These are phyloP conservation scores for Gryon sp. DNA, from an alignment of 1,140 invertebrate species.

Conservation along the genomic window DNA sequence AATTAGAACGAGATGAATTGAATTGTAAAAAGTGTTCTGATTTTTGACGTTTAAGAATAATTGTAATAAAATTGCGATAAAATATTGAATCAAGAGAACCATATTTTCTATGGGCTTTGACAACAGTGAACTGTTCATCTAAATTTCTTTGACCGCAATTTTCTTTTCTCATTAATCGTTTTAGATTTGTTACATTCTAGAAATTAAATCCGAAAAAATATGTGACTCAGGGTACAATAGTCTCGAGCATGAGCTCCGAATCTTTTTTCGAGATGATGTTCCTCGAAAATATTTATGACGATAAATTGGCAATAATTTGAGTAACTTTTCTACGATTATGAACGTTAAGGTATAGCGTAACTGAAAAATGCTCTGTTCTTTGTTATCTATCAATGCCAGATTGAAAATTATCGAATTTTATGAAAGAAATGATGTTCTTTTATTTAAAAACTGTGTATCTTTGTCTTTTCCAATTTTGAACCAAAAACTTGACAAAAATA, in stretches of 20 bases:
- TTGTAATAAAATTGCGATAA: too few relatives aligned
- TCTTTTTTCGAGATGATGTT: not conserved
- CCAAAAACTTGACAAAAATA: slow-evolving; percentile 5
- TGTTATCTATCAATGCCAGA: slow-evolving; percentile 56
- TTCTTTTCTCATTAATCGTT: not conserved
- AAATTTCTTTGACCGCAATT: not conserved
- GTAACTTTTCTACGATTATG: slow-evolving; percentile 35
- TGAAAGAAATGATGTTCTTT: too few relatives aligned
- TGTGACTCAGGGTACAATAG: slow-evolving; percentile 8
- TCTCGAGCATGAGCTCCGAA: not conserved
- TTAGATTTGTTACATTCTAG: slow-evolving; percentile 10
- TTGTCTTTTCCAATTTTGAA: not conserved
- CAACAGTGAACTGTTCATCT: too few relatives aligned
- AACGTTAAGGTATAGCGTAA: slow-evolving; percentile 26
- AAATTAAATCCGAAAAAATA: slow-evolving; percentile 20
- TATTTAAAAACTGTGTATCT: too few relatives aligned
- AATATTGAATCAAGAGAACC: too few relatives aligned
- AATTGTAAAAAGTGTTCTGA: too few relatives aligned
- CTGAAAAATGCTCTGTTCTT: slow-evolving; percentile 42
- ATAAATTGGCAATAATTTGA: slow-evolving; percentile 30
- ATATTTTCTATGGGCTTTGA: too few relatives aligned
- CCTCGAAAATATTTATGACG: slow-evolving; percentile 4
- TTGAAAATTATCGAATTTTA: slow-evolving; percentile 57
- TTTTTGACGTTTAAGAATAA: too few relatives aligned
- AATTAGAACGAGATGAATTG: too few relatives aligned